Evolutionary conservation across 2,888 invertebrate species (phyloP), one percentile per base, ranked within the genome.

Genomic region (Seira sanloemensis): DNA sequence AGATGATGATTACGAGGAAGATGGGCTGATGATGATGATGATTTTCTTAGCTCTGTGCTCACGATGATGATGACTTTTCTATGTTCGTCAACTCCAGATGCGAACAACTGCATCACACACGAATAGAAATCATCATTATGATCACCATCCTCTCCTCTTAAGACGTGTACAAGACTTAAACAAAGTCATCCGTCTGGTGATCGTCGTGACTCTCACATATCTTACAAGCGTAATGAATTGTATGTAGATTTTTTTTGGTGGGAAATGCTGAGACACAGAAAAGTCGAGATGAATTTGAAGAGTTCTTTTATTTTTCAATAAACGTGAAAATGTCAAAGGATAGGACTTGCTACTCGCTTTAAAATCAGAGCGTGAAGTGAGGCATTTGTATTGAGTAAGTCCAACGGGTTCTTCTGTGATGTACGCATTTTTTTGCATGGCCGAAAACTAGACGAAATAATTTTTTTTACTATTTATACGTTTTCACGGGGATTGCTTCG

Each of bases 11-110:
- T 62, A 62, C 62, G 21, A 62, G 21, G 62, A 62, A 23, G 62
- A 21, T 58, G 58, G 19, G 50, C 12, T 12, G 50, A 50, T 50
- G 50, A 50, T 50, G 50, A 50, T 50, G 5, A 62, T 21, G 21
- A 62, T n/a, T n/a, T n/a, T n/a, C n/a, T n/a, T n/a, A n/a, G n/a
- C n/a, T n/a, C n/a, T n/a, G n/a, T n/a, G n/a, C n/a, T 62, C 21
- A 62, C 2, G 62, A 62, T 62, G 62, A 58, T 58, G 58, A 58
- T 58, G 58, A 58, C 58, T 58, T 18, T 18, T 58, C n/a, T 80
- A 58, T 68, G 50, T 76, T 76, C 71, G 82, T 83, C 83, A 83
- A 74, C 83, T 83, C 83, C 83, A 83, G 83, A 83, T 83, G 83
- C 73, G 73, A 83, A 77, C 83, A 83, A 83, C 83, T 78, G 83